These are phyloP conservation scores for Gorsachius magnificus DNA, from an alignment of 2,797 vertebrate species.

Conservation along the genomic window DNA sequence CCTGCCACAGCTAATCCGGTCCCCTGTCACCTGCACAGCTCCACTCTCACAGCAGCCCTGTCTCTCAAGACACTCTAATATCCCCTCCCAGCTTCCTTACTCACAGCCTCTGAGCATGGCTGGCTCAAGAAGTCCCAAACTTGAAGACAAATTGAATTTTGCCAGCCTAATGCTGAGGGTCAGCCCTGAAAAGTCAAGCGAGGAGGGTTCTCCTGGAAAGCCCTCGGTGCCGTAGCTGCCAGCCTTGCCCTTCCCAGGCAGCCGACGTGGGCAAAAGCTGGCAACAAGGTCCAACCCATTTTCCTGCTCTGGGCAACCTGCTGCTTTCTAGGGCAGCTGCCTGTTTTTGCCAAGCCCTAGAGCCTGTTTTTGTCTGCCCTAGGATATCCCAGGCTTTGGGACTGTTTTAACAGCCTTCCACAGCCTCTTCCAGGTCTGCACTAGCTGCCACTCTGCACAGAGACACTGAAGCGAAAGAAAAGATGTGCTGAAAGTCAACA, in stretches of 20 bases:
- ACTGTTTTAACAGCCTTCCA: neutral
- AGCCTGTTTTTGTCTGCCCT: neutral
- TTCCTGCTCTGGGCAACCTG: neutral
- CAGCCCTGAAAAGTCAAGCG: neutral
- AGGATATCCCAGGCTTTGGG: neutral
- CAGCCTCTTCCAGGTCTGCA: neutral
- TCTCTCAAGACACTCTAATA: neutral
- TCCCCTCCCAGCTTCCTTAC: neutral
- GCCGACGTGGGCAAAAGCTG: neutral
- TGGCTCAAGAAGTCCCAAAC: neutral
- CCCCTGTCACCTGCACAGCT: neutral
- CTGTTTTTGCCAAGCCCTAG: neutral
- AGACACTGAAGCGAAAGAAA: neutral
- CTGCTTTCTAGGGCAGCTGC: neutral
- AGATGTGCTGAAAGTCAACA: neutral
- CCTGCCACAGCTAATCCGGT: neutral
- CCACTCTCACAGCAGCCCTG: neutral
- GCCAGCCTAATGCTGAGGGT: neutral
- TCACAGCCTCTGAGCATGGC: neutral
- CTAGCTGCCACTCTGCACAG: neutral
- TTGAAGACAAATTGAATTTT: neutral
- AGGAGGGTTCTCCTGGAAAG: neutral
- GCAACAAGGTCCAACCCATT: neutral
- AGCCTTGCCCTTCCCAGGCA: neutral
- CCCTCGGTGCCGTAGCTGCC: neutral